A percentile compares a stretch with the other conserved stretches of the same genome.
phyloP scores from a whole-genome alignment of 2,888 invertebrate species.

The Sussaba pulchella region DNA sequence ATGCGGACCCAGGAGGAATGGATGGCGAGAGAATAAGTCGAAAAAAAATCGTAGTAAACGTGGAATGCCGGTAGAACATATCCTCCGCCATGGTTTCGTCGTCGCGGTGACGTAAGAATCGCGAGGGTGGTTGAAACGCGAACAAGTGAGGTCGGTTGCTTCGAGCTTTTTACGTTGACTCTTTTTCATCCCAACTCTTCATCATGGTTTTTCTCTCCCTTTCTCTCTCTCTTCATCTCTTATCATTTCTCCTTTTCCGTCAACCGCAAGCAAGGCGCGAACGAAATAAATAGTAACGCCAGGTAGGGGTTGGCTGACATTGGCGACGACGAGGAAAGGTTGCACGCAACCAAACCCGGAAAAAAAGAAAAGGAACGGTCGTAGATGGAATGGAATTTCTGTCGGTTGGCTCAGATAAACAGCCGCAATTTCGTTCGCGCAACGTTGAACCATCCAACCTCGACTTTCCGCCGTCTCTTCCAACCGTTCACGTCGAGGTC shows the following conservation, averaged over 20 bases:
- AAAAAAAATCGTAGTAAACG: constrained; percentile 11
- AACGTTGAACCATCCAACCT: constrained; percentile 53
- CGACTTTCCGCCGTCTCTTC: constrained; percentile 36
- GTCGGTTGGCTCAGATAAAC: constrained; percentile 78
- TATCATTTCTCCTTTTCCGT: not conserved
- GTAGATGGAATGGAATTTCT: constrained; percentile 78
- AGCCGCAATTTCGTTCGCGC: constrained; percentile 76
- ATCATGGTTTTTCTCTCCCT: not conserved
- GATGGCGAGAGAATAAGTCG: too few species aligned
- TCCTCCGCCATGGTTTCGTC: too few species aligned
- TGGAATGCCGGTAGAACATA: not conserved
- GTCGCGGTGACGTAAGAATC: constrained; percentile 48
- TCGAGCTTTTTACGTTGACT: not conserved
- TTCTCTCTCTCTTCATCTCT: constrained; percentile 26
- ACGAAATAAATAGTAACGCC: constrained; percentile 71
- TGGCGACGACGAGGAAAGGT: constrained; percentile 38
- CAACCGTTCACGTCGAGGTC: constrained; percentile 58
- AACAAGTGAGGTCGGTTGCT: constrained; percentile 3
- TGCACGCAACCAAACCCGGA: constrained; percentile 7
- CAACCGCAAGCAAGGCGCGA: constrained; percentile 56
- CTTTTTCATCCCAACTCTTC: not conserved
- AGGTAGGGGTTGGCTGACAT: constrained; percentile 60
- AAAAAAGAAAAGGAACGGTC: constrained; percentile 26
- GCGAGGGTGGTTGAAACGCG: constrained; percentile 17
- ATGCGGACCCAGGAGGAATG: too few species aligned